Evolutionary conservation across 2,888 invertebrate species (phyloP), one percentile per base, ranked within the genome.

Genomic region (Pterostichus madidus): DNA sequence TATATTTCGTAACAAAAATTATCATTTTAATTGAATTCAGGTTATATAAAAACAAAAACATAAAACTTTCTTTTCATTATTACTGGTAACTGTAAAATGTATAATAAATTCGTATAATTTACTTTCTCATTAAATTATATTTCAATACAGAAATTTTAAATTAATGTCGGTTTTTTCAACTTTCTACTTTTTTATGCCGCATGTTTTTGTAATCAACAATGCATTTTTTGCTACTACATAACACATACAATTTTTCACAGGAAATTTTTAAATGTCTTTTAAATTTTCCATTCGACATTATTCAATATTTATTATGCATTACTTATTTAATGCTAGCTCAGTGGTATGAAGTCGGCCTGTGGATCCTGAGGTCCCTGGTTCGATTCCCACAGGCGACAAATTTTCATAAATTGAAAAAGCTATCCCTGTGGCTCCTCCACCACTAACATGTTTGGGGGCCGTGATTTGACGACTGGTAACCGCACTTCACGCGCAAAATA

Each of bases 11-110:
- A 71, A 71, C 24, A 3, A 24, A 44, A 44, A 71, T 71, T 71
- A 44, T 71, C 71, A 71, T 71, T 77, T 77, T 77, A 77, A 77
- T 77, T 77, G 35, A 56, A 77, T 35, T 56, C 39, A 10, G 39
- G 59, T 75, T 75, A 75, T 15, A 31, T 64, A 64, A 64, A 64
- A 64, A 24, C 24, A 24, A 24, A 24, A 24, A 24, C 24, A 24
- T 32, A 75, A 46, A 75, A 75, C 75, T 75, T 75, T 75, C 75
- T 75, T 75, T 52, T 75, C 31, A 4, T 75, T 52, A 73, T 73
- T 64, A 64, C 35, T 64, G 64, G 35, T 13, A 64, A 64, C 59
- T 49, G 35, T 35, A 64, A 73, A 73, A 73, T 75, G 0, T 52
- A 52, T 49, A 71, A 75, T 75, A 75, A 75, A 44, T 44, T 46